Conservation (phyloP, 2,797 vertebrate genomes). For the Pangasius larnaudii region DNA sequence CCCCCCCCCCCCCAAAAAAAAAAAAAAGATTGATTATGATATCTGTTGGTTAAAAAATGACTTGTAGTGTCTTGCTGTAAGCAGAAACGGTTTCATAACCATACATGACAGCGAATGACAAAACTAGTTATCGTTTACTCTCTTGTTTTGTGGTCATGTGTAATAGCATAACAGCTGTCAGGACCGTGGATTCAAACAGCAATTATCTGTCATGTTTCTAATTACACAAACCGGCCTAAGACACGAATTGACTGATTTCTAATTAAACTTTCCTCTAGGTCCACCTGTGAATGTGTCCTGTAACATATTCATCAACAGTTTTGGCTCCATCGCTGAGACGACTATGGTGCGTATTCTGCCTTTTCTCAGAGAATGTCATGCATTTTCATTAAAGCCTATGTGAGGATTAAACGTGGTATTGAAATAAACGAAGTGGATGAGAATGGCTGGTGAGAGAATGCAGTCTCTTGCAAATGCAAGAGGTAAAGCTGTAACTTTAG, state of each 20-base stretch:
- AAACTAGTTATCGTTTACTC: neutral
- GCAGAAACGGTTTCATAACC: neutral
- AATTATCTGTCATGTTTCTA: neutral
- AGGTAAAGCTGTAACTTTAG: neutral
- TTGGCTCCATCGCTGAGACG: constrained; percentile 96
- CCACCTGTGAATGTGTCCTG: constrained; percentile 96
- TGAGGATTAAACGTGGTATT: neutral
- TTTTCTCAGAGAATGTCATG: neutral
- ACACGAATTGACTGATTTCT: constrained; percentile 4
- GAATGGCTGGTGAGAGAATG: neutral
- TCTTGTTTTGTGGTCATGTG: neutral
- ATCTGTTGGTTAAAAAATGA: neutral
- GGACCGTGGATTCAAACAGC: neutral
- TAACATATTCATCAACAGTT: constrained; percentile 99
- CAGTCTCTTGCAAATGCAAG: neutral
- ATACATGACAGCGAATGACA: neutral
- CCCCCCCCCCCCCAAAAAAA: too few species aligned
- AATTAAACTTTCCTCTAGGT: constrained; percentile 69
- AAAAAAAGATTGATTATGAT: neutral
- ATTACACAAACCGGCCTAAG: constrained; percentile 3
- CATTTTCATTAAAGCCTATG: neutral
- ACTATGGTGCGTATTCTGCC: constrained; percentile 89
- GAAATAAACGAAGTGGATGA: neutral
- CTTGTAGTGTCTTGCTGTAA: neutral
- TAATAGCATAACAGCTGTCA: neutral